These are phyloP conservation scores for Ischnura elegans DNA, from an alignment of 2,888 invertebrate genomes.

Conservation along the genomic window DNA sequence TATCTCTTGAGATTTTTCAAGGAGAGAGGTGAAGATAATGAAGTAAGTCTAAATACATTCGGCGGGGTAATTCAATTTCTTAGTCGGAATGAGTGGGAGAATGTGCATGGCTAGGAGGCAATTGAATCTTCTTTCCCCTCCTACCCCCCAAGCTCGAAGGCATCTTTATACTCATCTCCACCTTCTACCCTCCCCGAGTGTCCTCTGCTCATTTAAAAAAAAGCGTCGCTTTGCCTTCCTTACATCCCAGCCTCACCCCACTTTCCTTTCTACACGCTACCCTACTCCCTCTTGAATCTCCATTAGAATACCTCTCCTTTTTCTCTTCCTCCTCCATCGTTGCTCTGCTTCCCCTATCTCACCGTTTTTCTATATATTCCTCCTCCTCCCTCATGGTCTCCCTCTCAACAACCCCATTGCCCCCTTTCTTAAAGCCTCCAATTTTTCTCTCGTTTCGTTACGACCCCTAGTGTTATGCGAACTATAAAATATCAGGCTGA, in stretches of 20 bases:
- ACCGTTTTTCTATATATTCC: background rate
- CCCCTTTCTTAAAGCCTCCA: background rate
- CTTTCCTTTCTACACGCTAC: background rate
- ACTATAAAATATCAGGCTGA: background rate
- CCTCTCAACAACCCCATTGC: background rate
- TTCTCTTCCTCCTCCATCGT: background rate
- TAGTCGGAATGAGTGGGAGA: conserved; percentile 40
- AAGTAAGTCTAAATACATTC: conserved; percentile 19
- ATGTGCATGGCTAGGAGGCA: background rate
- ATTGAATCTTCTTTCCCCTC: conserved; percentile 15
- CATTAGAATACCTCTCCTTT: background rate
- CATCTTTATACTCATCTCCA: background rate
- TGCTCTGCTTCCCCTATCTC: too few relatives aligned
- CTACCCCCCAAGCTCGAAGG: background rate
- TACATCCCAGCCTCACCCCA: background rate
- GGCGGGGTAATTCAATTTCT: conserved; percentile 39
- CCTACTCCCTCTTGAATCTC: background rate
- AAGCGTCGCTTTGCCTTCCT: background rate
- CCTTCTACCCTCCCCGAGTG: background rate
- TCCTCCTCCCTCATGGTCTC: background rate
- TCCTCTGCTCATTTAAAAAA: background rate
- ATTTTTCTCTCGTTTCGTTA: conserved; percentile 39
- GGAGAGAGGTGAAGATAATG: conserved; percentile 35
- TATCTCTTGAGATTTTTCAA: conserved; percentile 7
- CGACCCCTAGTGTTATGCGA: background rate